Percentiles rank a stretch among this genome's conserved stretches.
phyloP scores from a whole-genome alignment of 2,797 vertebrate genomes.

The Lagorchestes hirsutus region DNA sequence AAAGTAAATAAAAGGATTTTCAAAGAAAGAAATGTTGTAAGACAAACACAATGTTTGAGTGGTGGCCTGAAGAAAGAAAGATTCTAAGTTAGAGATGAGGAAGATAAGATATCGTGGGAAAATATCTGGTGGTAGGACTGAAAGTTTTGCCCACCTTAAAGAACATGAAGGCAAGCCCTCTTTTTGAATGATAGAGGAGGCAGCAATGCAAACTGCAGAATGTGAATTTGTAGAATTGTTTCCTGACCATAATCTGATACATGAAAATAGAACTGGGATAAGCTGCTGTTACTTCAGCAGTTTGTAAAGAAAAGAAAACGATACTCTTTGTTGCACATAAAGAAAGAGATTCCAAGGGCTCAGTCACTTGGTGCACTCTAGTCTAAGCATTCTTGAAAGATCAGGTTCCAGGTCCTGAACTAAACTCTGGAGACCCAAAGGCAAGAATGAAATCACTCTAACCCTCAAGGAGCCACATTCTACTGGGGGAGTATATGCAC shows the following conservation, averaged over 20 bases:
- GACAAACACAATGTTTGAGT: neutral
- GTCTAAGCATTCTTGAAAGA: neutral
- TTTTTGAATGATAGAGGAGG: neutral
- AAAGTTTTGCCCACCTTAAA: neutral
- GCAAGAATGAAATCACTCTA: neutral
- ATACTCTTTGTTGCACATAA: neutral
- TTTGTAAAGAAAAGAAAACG: neutral
- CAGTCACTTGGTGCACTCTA: neutral
- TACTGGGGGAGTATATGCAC: neutral
- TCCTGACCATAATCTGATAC: neutral
- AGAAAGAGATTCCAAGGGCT: neutral
- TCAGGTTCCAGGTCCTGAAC: neutral
- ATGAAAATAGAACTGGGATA: neutral
- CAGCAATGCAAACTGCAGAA: neutral
- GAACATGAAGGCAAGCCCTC: neutral
- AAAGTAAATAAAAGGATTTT: neutral
- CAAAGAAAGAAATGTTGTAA: neutral
- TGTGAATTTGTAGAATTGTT: neutral
- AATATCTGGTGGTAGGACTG: neutral
- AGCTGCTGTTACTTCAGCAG: neutral
- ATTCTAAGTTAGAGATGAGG: neutral
- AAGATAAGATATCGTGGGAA: neutral
- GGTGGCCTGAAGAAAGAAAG: neutral
- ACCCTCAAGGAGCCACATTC: neutral
- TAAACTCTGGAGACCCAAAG: neutral